Percentiles rank a stretch among this genome's conserved stretches.
phyloP scores from a whole-genome alignment of 2,797 vertebrate genomes.

The Catostomus latipinnis region DNA sequence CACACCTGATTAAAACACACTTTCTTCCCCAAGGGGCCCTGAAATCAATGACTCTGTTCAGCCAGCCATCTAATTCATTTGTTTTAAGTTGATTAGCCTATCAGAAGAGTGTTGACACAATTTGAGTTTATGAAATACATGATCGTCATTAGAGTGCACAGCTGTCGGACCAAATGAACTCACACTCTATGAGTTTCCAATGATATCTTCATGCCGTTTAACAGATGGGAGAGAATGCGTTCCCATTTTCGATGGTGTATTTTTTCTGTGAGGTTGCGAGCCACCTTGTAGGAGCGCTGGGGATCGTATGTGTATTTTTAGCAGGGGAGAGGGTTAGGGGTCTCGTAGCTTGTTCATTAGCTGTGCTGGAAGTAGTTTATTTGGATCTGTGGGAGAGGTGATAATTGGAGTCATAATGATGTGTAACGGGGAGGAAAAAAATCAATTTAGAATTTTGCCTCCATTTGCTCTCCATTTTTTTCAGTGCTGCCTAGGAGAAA shows the following conservation, averaged over 20 bases:
- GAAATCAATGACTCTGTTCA: constrained; percentile 15
- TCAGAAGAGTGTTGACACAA: constrained; percentile 36
- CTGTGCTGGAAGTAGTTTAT: constrained; percentile 37
- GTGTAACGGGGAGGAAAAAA: constrained; percentile 68
- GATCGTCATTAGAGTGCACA: constrained; percentile 53
- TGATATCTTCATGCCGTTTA: constrained; percentile 4
- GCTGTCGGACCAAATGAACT: constrained; percentile 52
- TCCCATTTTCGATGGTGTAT: constrained; percentile 8
- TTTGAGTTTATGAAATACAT: constrained; percentile 59
- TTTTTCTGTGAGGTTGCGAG: constrained; percentile 7
- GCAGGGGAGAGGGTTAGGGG: constrained; percentile 2
- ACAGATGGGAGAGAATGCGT: constrained; percentile 21
- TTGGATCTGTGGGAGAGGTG: constrained; percentile 54
- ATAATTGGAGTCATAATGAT: constrained; percentile 77
- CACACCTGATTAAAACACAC: constrained; percentile 53
- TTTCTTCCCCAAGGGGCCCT: constrained; percentile 29
- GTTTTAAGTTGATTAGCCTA: constrained; percentile 51
- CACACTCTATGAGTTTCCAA: constrained; percentile 4
- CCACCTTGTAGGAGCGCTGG: constrained; percentile 1
- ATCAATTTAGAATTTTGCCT: neutral
- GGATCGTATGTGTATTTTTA: neutral
- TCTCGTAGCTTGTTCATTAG: constrained; percentile 48
- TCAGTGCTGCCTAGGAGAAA: neutral
- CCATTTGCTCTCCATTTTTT: neutral
- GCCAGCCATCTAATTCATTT: constrained; percentile 45